Evolutionary conservation across 2,113 vertebrate genomes (phyloP), one percentile per base, ranked within the genome.

Genomic region (Galemys pyrenaicus): DNA sequence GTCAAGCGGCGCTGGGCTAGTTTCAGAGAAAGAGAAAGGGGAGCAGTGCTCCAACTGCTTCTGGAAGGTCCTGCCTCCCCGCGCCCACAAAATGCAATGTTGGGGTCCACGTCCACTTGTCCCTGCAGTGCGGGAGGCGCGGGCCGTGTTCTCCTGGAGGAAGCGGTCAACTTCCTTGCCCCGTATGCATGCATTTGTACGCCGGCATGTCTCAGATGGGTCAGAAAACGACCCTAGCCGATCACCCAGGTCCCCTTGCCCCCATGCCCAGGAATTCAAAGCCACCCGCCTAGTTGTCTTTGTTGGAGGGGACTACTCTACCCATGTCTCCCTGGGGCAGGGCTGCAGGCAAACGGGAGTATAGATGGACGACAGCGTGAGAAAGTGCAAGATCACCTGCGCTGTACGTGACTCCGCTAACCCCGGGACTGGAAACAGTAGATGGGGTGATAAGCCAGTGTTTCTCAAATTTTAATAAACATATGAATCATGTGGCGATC

Each of bases 321-420:
- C 98, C 30, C 98, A 98, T 83, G 99, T 99, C 93, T 98, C 98
- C 73, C 99, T 99, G 97, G 99, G 99, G 82, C 99, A 99, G 99
- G 56, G 98, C 98, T 84, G 98, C 98, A 91, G 98, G 78, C 98
- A 99, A 96, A 98, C 98, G 3, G 98, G 98, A 89, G 98, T 99
- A 94, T 96, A 99, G 94, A 98, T 98, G 20, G 99, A 98, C 35
- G 98, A 99, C 98, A 98, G 94, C 99, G 98, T 46, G 99, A 99
- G 98, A 99, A 99, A 65, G 98, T 99, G 15, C 99, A 99, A 95
- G 98, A 99, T 96, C 97, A 99, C 58, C 97, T 99, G 65, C 98
- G 92, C 96, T 99, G 95, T 98, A 99, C 54, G 98, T 99, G 70
- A 98, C 98, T 0, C 98, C 99, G 67, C 96, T 99, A n/a, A 98